phyloP scores from a whole-genome alignment of 2,888 invertebrate genomes.

The Vanessa cardui region DNA sequence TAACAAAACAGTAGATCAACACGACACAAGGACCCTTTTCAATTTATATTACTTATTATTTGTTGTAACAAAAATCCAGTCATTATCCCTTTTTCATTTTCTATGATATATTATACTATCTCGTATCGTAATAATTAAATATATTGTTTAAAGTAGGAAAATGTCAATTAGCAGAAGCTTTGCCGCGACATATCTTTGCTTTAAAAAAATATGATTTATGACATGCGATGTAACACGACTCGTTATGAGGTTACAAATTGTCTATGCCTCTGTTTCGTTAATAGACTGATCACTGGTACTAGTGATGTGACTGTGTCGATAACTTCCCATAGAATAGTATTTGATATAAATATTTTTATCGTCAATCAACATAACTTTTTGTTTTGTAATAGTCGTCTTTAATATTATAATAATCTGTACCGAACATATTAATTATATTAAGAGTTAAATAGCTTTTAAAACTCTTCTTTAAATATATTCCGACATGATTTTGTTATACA shows the following conservation, averaged over 20 bases:
- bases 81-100: neutral
- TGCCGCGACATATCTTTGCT: constrained; percentile 63
- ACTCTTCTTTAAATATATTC: no score
- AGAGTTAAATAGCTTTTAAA: no score
- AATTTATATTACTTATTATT: no score
- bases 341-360: neutral
- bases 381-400: neutral
- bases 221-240: constrained; percentile 66
- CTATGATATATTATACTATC: constrained; percentile 42
- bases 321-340: neutral
- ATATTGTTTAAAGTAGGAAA: constrained; percentile 65
- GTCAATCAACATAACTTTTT: no score
- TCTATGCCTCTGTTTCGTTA: constrained; percentile 59
- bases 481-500: no score
- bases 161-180: constrained; percentile 81
- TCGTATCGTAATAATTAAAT: constrained; percentile 46
- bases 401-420: neutral
- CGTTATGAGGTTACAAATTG: constrained; percentile 77
- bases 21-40: no score
- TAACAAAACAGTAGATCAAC: no score
- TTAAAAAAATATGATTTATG: constrained; percentile 76
- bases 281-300: constrained; percentile 32
- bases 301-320: constrained; percentile 32
- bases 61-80: neutral
- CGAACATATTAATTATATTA: no score